Base-by-base conservation (phyloP, 1,140 invertebrate genomes). In the Eupristina koningsbergeri region DNA sequence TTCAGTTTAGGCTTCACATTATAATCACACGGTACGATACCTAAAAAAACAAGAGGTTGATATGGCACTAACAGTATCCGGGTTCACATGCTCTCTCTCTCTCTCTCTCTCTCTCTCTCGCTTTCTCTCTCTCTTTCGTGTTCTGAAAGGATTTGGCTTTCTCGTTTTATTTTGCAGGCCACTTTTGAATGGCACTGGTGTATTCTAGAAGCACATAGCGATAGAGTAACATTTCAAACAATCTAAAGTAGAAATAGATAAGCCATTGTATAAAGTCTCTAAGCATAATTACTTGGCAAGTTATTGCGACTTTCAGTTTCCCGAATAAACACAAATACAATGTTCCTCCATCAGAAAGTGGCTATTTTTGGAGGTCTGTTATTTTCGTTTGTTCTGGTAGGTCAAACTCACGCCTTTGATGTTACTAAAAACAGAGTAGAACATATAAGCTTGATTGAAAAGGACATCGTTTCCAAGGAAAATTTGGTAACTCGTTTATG, bases 401-500 rank as follows among this genome's bases (percentile, higher is more conserved):
- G 0, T 58, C 76, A 58, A 34, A 58, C 84, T 53, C 74, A 63
- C 31, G 71, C 85, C 15, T 76, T 86, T 39, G 86, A 87, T n/a
- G 13, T 88, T 19, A 88, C 89, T 11, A 71, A 86, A n/a, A 74
- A 69, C 13, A 86, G 85, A 29, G 84, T 80, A 11, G 26, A 85
- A 22, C 79, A 71, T 2, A 22, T 90, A 6, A 63, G 85, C 11
- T 76, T 90, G 11, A 81, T 58, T 36, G 85, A 86, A 2, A 79
- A 83, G 34, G 89, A 89, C 31, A 73, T 74, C 8, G 80, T 89
- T 0, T 53, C 85, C 6, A 76, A 84, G 11, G 85, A 85, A 0
- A 75, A 86, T 80, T 47, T 88, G 88, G 89, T 90, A 73, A 89
- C 77, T 76, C 58, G 9, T 58, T 61, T n/a, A 13, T 5, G 7